These are phyloP conservation scores for Seira musarum DNA, from an alignment of 2,888 invertebrate species.

Conservation along the genomic window DNA sequence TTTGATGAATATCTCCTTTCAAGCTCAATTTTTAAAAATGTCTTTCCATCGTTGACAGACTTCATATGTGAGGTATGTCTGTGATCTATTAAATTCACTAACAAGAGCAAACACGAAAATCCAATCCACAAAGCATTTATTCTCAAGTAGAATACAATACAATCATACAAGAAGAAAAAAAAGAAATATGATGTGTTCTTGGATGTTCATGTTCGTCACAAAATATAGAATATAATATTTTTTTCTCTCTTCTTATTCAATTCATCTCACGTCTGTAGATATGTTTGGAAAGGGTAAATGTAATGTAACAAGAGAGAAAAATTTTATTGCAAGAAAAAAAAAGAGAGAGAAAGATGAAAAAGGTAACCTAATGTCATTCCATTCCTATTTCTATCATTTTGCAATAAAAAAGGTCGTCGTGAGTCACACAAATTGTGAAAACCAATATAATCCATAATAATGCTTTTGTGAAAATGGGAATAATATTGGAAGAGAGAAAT, in stretches of 20 bases:
- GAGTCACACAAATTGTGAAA: constrained; percentile 55
- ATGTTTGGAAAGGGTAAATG: constrained; percentile 3
- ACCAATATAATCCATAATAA: constrained; percentile 46
- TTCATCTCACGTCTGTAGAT: constrained; percentile 34
- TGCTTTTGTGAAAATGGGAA: constrained; percentile 46
- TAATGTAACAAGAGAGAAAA: constrained; percentile 33
- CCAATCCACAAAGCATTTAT: constrained; percentile 37
- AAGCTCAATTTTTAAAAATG: no score
- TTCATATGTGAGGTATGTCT: constrained; percentile 26
- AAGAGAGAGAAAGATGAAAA: constrained; percentile 32
- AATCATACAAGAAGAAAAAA: constrained; percentile 30
- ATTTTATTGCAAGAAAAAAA: no score
- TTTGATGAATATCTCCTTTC: constrained; percentile 43
- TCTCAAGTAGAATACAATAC: no score
- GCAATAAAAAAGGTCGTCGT: constrained; percentile 47
- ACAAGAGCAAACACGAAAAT: constrained; percentile 43
- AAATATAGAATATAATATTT: constrained; percentile 30
- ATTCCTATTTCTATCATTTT: constrained; percentile 53
- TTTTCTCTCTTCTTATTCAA: not conserved
- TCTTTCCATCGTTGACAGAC: constrained; percentile 17
- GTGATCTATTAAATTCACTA: constrained; percentile 44
- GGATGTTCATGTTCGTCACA: constrained; percentile 33
- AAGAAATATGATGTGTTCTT: constrained; percentile 33
- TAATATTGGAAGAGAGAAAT: constrained; percentile 44
- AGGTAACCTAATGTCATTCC: constrained; percentile 51